Evolutionary conservation across 2,888 invertebrate genomes (phyloP).

Genomic region (Dicyrtoma fusca): DNA sequence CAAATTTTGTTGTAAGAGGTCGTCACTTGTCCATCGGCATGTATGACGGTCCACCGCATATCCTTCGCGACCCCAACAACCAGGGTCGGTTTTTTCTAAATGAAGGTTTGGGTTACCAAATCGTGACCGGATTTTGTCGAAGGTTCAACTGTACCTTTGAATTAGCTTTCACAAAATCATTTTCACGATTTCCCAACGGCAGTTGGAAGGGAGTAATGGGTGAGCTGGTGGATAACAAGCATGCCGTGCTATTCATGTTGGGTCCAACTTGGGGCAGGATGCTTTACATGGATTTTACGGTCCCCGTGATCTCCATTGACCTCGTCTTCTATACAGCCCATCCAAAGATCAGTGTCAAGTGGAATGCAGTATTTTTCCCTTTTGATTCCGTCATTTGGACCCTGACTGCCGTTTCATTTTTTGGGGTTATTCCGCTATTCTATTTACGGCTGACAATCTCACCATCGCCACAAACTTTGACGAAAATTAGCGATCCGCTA

Average conservation of each 20-base stretch:
- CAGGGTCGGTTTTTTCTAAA: too few relatives aligned
- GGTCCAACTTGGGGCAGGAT: background rate
- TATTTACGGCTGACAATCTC: background rate
- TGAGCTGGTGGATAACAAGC: background rate
- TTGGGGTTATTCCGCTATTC: conserved; percentile 3
- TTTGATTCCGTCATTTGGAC: conserved; percentile 18
- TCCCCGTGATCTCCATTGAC: too few relatives aligned
- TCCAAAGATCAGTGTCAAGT: background rate
- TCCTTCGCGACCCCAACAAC: too few relatives aligned
- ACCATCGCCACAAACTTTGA: too few relatives aligned
- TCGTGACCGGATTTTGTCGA: too few relatives aligned
- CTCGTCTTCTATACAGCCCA: background rate
- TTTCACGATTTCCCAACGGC: conserved; percentile 5
- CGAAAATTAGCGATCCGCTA: too few relatives aligned
- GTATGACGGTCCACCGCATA: too few relatives aligned
- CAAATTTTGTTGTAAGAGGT: too few relatives aligned
- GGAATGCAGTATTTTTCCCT: conserved; percentile 15
- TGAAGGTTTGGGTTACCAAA: too few relatives aligned
- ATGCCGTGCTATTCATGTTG: background rate
- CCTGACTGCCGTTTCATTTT: background rate
- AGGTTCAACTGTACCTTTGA: too few relatives aligned
- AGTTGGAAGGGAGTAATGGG: conserved; percentile 18
- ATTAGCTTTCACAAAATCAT: too few relatives aligned
- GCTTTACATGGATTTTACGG: conserved; percentile 10
- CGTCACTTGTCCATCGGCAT: too few relatives aligned